Percentiles rank a stretch among this genome's conserved stretches.
Conservation (phyloP, 2,797 vertebrate species). For the Cercopithecus neglectus region DNA sequence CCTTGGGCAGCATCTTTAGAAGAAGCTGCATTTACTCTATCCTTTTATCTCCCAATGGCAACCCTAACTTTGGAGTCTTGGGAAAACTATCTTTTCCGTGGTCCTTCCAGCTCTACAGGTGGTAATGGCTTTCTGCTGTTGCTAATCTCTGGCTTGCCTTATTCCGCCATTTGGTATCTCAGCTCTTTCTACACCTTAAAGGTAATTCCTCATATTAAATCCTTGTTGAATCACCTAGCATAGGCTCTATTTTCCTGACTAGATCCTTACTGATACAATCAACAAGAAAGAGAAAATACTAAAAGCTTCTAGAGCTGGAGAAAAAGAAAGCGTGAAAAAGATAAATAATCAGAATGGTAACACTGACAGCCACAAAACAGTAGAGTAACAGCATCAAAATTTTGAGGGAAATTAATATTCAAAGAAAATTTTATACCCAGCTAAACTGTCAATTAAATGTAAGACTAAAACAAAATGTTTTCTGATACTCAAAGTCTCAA, state of each 20-base stretch:
- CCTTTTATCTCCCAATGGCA: background rate
- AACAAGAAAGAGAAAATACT: background rate
- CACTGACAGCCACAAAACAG: background rate
- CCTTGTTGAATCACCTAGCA: background rate
- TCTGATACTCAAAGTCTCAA: background rate
- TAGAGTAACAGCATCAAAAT: background rate
- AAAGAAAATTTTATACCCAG: conserved; percentile 52
- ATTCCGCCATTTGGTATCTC: background rate
- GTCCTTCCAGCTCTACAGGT: background rate
- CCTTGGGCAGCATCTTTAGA: background rate
- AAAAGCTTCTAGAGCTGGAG: background rate
- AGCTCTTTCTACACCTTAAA: background rate
- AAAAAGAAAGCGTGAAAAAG: background rate
- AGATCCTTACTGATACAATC: background rate
- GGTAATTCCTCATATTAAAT: background rate
- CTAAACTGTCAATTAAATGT: background rate
- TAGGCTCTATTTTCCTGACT: background rate
- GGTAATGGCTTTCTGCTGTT: background rate
- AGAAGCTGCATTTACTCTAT: background rate
- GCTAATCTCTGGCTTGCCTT: conserved; percentile 3
- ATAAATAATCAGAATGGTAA: background rate
- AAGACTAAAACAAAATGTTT: background rate
- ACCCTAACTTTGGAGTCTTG: background rate
- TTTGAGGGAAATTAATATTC: background rate
- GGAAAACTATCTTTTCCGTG: background rate